Evolutionary conservation across 2,888 invertebrate genomes (phyloP), one percentile per base, ranked within the genome.

Genomic region (Cataglyphis rosenhaueri): DNA sequence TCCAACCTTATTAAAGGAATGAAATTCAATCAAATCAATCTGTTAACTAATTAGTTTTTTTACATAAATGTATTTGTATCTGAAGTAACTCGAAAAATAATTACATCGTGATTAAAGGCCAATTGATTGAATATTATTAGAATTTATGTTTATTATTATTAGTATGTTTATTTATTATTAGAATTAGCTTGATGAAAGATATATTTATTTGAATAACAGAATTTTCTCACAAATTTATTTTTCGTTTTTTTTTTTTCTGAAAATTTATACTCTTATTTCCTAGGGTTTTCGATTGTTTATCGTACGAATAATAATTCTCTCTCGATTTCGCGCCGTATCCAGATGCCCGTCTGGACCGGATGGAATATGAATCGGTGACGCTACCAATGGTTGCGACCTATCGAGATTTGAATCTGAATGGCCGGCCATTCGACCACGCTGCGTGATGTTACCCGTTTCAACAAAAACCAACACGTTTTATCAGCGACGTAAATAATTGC

Each of bases 331-430:
- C 66, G 44, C 32, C 12, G 59, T 32, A 21, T 57, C 44, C 78
- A 79, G 78, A 79, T 79, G 68, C 15, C 21, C 18, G 52, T 66
- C 25, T 25, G 59, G 1, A 18, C 15, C 41, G 44, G 44, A 64
- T 70, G 59, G 59, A 79, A 61, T 70, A 79, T 79, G 78, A 79
- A 79, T 79, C 78, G 78, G 18, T 29, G 59, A 70, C 59, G 21
- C 59, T 44, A 59, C 44, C 32, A 48, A 79, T 44, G 44, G 12
- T 41, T 41, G 41, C 70, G 71, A 79, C 78, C 70, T 79, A 79
- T 71, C 78, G 78, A 79, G 70, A 79, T 79, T 79, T 79, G 78
- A 79, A 79, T 79, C 78, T 79, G 71, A 79, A 79, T 79, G 59
- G 71, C 32, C 44, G 25, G 29, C 59, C 70, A 79, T 79, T 70